Percentiles rank a stretch among this genome's conserved stretches.
Conservation (phyloP, 2,797 vertebrate genomes). For the Sebastolobus altivelis region DNA sequence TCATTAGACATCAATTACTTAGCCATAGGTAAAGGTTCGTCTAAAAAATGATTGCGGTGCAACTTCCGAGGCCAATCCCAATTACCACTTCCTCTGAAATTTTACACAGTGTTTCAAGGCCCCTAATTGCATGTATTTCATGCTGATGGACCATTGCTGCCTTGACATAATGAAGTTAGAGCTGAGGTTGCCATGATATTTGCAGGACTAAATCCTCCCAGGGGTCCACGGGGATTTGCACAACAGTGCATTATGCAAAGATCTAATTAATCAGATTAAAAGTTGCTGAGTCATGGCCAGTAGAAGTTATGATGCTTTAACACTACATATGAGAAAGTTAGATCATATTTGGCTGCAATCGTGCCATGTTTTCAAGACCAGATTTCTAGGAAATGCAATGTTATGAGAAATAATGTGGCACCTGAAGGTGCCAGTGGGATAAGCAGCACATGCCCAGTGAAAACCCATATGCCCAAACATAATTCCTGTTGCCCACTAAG, state of each 20-base stretch:
- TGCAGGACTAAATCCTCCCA: conserved; percentile 6
- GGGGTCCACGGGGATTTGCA: neutral
- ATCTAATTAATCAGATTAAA: conserved; percentile 2
- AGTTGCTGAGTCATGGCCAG: neutral
- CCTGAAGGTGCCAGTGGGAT: neutral
- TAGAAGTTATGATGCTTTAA: neutral
- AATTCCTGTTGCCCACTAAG: neutral
- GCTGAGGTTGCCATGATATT: conserved; percentile 6
- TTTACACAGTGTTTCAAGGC: neutral
- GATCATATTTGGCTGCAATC: neutral
- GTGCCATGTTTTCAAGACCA: neutral
- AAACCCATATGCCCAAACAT: neutral
- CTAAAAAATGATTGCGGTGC: neutral
- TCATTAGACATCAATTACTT: neutral
- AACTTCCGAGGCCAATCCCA: neutral
- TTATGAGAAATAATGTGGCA: neutral
- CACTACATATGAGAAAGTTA: neutral
- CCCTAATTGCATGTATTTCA: neutral
- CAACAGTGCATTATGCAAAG: conserved; percentile 15
- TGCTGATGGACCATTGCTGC: neutral
- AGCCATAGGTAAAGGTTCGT: neutral
- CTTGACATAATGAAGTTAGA: neutral
- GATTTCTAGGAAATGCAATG: neutral
- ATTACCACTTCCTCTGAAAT: neutral
- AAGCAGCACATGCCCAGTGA: neutral